Evolutionary conservation across 2,888 invertebrate genomes (phyloP).

Genomic region (Cinara cedri): DNA sequence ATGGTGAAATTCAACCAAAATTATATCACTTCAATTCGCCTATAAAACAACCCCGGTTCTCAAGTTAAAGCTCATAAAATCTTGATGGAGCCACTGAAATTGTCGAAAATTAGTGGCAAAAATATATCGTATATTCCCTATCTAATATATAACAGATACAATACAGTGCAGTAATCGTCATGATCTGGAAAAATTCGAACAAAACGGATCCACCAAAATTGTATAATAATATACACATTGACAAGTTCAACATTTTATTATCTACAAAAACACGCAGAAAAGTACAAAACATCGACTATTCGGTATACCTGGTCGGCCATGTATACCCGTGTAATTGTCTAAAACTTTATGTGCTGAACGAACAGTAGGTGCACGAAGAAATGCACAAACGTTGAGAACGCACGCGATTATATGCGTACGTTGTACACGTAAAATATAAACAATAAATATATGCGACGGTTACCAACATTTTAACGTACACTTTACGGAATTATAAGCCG

Average conservation of each 20-base stretch:
- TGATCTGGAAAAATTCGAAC: too few species aligned
- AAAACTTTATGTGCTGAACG: neutral
- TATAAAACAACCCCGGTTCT: too few species aligned
- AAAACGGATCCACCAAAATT: too few species aligned
- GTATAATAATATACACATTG: neutral
- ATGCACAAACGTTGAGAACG: neutral
- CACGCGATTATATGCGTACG: neutral
- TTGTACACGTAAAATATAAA: neutral
- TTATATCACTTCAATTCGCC: too few species aligned
- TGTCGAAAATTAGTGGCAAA: too few species aligned
- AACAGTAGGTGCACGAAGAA: neutral
- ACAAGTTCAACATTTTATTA: neutral
- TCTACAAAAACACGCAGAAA: neutral
- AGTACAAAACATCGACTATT: neutral
- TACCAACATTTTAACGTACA: neutral
- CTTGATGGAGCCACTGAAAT: too few species aligned
- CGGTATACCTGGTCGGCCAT: neutral
- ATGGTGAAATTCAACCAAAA: too few species aligned
- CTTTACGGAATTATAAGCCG: conserved; percentile 17
- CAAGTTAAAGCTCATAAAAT: too few species aligned
- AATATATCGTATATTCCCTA: too few species aligned
- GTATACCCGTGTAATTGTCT: neutral
- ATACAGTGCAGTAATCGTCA: too few species aligned
- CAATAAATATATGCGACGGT: neutral
- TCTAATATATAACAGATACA: too few species aligned